phyloP scores from a whole-genome alignment of 2,888 invertebrate genomes.

The Drosophila niveifrons region DNA sequence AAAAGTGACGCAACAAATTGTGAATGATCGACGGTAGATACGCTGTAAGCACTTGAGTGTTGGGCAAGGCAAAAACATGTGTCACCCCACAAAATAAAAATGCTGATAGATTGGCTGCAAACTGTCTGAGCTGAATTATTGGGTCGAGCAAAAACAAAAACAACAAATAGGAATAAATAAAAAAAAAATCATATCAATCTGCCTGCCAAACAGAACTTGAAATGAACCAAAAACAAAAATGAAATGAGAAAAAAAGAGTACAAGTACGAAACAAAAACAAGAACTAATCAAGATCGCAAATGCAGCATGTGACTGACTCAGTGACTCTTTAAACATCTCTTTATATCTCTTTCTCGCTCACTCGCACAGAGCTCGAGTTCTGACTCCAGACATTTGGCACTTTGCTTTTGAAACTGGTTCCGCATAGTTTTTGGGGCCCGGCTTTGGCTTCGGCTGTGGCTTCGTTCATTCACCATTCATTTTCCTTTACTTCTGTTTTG shows the following conservation, averaged over 20 bases:
- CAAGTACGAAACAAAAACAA: conserved; percentile 13
- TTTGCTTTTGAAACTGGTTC: conserved; percentile 54
- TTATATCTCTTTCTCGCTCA: no score
- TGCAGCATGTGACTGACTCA: conserved; percentile 65
- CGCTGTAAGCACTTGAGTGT: conserved; percentile 5
- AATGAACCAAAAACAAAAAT: conserved; percentile 5
- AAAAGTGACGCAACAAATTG: conserved; percentile 17
- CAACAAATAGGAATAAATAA: background rate
- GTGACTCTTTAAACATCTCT: conserved; percentile 4
- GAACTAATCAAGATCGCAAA: conserved; percentile 59
- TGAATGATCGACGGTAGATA: conserved; percentile 5
- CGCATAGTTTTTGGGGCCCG: conserved; percentile 45
- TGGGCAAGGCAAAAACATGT: conserved; percentile 3
- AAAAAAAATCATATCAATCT: conserved; percentile 19
- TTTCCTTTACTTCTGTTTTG: conserved; percentile 47
- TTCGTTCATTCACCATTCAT: conserved; percentile 53
- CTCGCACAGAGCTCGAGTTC: background rate
- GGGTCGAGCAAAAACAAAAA: conserved; percentile 7
- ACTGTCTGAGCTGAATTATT: conserved; percentile 35
- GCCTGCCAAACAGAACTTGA: conserved; percentile 1
- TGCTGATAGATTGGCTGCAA: conserved; percentile 23
- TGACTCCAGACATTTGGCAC: conserved; percentile 17
- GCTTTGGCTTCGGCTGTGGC: conserved; percentile 18
- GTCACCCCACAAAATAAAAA: conserved; percentile 12
- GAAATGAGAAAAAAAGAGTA: background rate